A percentile compares a stretch with the other conserved stretches of the same genome.
phyloP scores from a whole-genome alignment of 2,888 invertebrate genomes.

The Rosalia funebris region DNA sequence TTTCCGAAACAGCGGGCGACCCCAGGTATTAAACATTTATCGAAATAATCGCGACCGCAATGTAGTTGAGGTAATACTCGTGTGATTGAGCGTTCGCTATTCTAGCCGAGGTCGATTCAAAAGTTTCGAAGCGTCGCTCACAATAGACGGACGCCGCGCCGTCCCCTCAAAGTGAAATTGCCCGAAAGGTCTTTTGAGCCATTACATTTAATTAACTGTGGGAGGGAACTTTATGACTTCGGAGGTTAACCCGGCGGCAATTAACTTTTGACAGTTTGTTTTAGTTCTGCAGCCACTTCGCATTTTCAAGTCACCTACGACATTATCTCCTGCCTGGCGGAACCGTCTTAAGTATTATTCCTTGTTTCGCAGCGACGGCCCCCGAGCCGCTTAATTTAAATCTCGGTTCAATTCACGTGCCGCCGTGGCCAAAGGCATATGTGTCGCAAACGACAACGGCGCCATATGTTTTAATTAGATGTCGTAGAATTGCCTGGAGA shows the following conservation, averaged over 20 bases:
- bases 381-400: conserved; percentile 9
- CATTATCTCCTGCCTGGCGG: conserved; percentile 1
- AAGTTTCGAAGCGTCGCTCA: conserved; percentile 4
- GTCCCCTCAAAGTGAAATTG: conserved; percentile 8
- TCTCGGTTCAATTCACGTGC: conserved; percentile 10
- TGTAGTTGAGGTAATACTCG: conserved; percentile 29
- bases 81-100: conserved; percentile 36
- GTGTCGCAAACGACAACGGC: conserved; percentile 13
- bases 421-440: conserved; percentile 13
- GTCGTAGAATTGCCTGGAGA: not conserved
- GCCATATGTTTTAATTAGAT: conserved; percentile 12
- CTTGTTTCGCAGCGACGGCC: not conserved
- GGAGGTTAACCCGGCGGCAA: conserved; percentile 51
- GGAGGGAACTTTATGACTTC: conserved; percentile 52
- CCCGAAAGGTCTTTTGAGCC: conserved; percentile 47
- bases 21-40: conserved; percentile 43
- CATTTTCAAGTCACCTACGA: not conserved
- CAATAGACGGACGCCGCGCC: conserved; percentile 14
- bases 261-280: conserved; percentile 51
- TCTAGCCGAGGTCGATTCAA: conserved; percentile 2
- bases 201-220: conserved; percentile 57
- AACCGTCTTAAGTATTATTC: conserved; percentile 1
- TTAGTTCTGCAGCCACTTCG: conserved; percentile 13
- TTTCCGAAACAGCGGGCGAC: conserved; percentile 35
- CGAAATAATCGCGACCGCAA: conserved; percentile 43